phyloP scores from a whole-genome alignment of 2,888 invertebrate species.

The Patella caerulea region DNA sequence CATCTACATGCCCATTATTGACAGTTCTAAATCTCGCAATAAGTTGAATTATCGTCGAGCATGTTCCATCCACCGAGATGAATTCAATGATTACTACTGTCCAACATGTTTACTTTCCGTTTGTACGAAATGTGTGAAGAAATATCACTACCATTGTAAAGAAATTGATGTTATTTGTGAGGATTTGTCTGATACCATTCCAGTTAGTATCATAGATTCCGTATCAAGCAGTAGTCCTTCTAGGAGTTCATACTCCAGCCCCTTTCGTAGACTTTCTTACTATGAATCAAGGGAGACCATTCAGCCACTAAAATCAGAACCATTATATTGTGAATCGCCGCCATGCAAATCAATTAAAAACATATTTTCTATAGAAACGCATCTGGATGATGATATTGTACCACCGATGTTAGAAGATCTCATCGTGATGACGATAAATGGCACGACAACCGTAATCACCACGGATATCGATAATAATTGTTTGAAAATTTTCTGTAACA shows the following conservation, averaged over 20 bases:
- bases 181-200: not conserved
- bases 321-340: not conserved
- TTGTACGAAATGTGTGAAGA: not conserved
- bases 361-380: not conserved
- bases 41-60: not conserved
- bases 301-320: no score
- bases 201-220: not conserved
- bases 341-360: not conserved
- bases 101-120: not conserved
- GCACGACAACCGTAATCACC: not conserved
- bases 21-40: not conserved
- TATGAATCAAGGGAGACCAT: not conserved
- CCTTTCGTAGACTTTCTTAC: not conserved
- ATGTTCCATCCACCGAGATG: not conserved
- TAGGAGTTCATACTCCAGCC: not conserved
- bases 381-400: not conserved
- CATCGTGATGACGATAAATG: not conserved
- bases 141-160: not conserved
- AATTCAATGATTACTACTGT: conserved; percentile 5
- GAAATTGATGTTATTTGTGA: conserved; percentile 5
- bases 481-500: not conserved
- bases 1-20: not conserved
- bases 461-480: not conserved
- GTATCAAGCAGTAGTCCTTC: not conserved
- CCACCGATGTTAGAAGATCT: not conserved